Evolutionary conservation across 2,113 vertebrate genomes (phyloP).

Genomic region (Falcunculus frontatus): DNA sequence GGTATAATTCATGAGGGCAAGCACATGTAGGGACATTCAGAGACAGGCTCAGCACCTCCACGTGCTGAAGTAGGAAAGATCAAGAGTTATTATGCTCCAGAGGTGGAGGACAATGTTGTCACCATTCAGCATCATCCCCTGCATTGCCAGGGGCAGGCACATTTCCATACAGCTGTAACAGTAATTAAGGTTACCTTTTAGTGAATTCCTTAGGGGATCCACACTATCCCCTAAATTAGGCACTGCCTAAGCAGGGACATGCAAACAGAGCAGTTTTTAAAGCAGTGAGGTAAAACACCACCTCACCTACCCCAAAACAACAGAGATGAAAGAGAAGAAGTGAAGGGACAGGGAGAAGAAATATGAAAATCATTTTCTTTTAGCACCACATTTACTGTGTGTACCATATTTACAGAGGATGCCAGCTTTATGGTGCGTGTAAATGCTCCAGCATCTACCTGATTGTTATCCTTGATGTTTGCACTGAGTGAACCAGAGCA

Average conservation of each 20-base stretch:
- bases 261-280: neutral
- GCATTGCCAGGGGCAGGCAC: neutral
- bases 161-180: slow-evolving; percentile 11
- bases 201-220: slow-evolving; percentile 19
- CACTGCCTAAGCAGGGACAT: neutral
- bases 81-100: neutral
- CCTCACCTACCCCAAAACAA: neutral
- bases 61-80: neutral
- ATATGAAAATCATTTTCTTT: neutral
- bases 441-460: neutral
- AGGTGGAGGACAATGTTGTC: neutral
- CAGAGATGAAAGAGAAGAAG: neutral
- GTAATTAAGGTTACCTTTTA: slow-evolving; percentile 40
- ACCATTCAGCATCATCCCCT: neutral
- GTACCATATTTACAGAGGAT: neutral
- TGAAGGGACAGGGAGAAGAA: neutral
- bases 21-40: neutral
- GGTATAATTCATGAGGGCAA: neutral
- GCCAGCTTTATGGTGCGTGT: neutral
- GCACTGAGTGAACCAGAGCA: neutral
- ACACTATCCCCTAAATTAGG: neutral
- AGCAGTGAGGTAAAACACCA: neutral
- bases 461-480: neutral
- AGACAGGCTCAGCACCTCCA: neutral
- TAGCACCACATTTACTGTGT: neutral